Evolutionary conservation across 2,797 vertebrate genomes (phyloP).

Genomic region (Malurus splendens): DNA sequence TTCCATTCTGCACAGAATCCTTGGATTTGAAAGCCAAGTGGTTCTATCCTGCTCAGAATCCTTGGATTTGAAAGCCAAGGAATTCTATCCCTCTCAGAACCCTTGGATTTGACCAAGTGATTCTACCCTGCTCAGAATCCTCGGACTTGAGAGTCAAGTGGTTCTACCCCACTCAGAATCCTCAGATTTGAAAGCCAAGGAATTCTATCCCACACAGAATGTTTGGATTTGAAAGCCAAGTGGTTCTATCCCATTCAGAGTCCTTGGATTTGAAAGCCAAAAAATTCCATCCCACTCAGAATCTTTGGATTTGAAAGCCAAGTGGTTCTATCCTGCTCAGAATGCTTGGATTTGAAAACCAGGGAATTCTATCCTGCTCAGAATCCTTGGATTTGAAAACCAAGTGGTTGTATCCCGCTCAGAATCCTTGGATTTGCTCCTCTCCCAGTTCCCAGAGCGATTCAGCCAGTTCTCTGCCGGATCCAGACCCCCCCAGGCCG

Average conservation of each 20-base stretch:
- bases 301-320: background rate
- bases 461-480: fast-evolving
- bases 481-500: fast-evolving
- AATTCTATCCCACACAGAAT: background rate
- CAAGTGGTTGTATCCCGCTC: background rate
- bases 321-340: background rate
- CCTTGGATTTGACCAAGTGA: background rate
- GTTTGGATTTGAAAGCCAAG: background rate
- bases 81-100: background rate
- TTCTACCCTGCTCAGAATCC: background rate
- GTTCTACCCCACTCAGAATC: background rate
- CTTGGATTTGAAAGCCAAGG: background rate
- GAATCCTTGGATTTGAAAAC: background rate
- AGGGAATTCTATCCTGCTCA: background rate
- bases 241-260: fast-evolving
- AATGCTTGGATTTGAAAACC: background rate
- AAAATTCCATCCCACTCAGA: background rate
- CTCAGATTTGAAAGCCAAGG: background rate
- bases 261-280: background rate
- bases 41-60: background rate
- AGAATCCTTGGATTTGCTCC: background rate
- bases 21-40: background rate
- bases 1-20: background rate
- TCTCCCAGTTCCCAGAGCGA: fast-evolving
- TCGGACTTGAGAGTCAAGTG: background rate